Evolutionary conservation across 2,888 invertebrate genomes (phyloP).

Genomic region (Microctonus brassicae): DNA sequence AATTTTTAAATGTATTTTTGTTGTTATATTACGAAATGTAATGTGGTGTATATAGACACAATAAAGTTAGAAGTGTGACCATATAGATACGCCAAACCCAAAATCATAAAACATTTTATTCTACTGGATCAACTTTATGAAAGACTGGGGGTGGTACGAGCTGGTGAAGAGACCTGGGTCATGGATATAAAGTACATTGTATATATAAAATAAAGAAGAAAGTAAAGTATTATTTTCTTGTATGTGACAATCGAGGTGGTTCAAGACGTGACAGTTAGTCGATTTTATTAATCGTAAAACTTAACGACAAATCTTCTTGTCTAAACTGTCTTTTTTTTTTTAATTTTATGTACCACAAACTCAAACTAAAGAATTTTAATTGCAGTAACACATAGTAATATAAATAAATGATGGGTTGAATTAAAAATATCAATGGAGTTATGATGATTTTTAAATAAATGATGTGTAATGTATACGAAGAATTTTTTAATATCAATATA

Average conservation of each 20-base stretch:
- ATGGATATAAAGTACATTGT: slow-evolving; percentile 12
- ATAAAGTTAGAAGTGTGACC: background rate
- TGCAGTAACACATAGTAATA: no score
- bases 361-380: no score
- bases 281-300: slow-evolving; percentile 22
- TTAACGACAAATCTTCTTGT: background rate
- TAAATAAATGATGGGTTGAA: no score
- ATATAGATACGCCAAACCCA: background rate
- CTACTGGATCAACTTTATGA: background rate
- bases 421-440: no score
- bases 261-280: slow-evolving; percentile 11
- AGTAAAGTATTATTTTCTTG: background rate
- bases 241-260: background rate
- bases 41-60: background rate
- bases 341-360: no score
- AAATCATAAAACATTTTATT: slow-evolving; percentile 23
- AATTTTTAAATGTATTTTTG: no score
- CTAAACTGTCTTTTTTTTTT: background rate
- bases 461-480: background rate
- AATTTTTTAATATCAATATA: background rate
- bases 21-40: background rate
- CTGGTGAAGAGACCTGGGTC: background rate
- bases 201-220: background rate
- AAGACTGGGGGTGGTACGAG: background rate
- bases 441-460: no score